Evolutionary conservation across 2,888 invertebrate species (phyloP), one percentile per base, ranked within the genome.

Genomic region (Heliothis peltigera): DNA sequence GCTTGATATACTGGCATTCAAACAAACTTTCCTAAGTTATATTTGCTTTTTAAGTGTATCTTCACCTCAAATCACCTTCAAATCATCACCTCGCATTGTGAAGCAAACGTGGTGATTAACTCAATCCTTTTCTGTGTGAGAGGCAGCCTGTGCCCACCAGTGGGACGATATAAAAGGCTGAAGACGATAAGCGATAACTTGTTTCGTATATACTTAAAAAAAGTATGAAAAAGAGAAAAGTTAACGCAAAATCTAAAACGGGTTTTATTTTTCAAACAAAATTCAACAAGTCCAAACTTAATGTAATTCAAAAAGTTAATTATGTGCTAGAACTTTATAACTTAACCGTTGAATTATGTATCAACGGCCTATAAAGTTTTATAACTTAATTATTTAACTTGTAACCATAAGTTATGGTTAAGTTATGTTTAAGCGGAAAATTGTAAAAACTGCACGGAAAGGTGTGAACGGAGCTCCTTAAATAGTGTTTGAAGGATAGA

Each of bases 361-460:
- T 64, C 17, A 56, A 57, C 22, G 39, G 19, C 25, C 28, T 57
- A 53, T 77, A 74, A 79, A 69, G 15, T 79, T 66, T 75, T 69
- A 79, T 64, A 65, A 67, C 75, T 77, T 79, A 75, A 79, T 79
- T 77, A 79, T 72, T 75, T 71, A 47, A 64, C 53, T 8, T 42
- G 43, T 59, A 52, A 32, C 65, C 51, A 47, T 60, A 56, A 66
- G 46, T 64, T 60, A 62, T 60, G 51, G 43, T 10, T 22, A 68
- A 52, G 64, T 52, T 70, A 58, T 65, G 49, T 58, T 61, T 39
- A 75, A 64, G 54, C 54, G 42, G 44, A 49, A 57, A 54, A 46
- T 59, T 59, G 32, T 52, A 68, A 61, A 73, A 58, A 66, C 19
- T 35, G 28, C 42, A 52, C n/a, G 57, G 44, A 70, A 75, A 70